These are phyloP conservation scores for Gadus macrocephalus DNA, from an alignment of 2,113 vertebrate genomes.

Conservation along the genomic window DNA sequence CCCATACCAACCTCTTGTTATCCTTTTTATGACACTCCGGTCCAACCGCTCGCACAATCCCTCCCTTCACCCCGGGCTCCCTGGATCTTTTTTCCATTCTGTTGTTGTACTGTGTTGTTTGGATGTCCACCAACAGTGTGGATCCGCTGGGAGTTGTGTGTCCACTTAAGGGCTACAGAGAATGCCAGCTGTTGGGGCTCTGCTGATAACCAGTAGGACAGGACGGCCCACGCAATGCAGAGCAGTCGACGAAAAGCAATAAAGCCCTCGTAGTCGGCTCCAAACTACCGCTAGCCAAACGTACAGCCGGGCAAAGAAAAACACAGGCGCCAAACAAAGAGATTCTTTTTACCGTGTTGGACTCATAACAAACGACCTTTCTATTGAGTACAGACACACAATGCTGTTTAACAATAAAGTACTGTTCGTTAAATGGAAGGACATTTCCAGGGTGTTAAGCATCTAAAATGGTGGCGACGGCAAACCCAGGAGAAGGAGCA, in stretches of 20 bases:
- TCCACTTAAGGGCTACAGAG: slow-evolving; percentile 2
- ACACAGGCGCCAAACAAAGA: no score
- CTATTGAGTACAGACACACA: no score
- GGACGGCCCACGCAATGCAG: slow-evolving; percentile 37
- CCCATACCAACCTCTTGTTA: slow-evolving; percentile 52
- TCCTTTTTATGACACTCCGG: slow-evolving; percentile 36
- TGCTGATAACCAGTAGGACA: slow-evolving; percentile 26
- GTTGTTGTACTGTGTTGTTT: slow-evolving; percentile 49
- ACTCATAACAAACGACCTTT: no score
- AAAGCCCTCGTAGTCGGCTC: background rate
- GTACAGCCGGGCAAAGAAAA: no score
- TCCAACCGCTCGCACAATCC: slow-evolving; percentile 28
- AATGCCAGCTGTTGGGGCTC: slow-evolving; percentile 47
- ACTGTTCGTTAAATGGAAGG: no score
- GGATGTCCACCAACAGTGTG: slow-evolving; percentile 34
- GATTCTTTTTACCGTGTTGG: no score
- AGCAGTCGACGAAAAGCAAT: background rate
- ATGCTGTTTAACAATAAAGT: background rate
- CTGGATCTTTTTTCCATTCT: slow-evolving; percentile 41
- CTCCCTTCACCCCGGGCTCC: slow-evolving; percentile 17
- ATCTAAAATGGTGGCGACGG: no score
- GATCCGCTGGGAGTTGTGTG: slow-evolving; percentile 32
- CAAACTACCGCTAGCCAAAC: background rate
- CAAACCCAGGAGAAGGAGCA: no score
- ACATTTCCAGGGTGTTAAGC: no score